A percentile compares a stretch with the other conserved stretches of the same genome.
Evolutionary conservation across 2,797 vertebrate genomes (phyloP).

Genomic region (Phataginus tricuspis): DNA sequence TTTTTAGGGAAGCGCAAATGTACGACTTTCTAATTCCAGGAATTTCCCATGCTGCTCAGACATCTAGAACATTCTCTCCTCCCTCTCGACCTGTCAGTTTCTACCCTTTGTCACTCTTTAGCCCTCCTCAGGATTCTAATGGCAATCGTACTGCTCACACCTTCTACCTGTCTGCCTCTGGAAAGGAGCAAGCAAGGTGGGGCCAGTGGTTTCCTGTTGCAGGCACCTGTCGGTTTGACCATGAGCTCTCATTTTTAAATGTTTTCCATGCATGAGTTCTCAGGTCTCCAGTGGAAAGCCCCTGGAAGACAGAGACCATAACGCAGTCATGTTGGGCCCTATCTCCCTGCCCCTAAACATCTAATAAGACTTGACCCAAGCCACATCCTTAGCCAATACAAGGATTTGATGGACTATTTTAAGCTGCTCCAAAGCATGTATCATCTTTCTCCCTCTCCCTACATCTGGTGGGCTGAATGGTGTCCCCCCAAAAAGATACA

Average conservation of each 20-base stretch:
- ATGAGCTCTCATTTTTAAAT: neutral
- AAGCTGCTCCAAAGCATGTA: neutral
- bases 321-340: neutral
- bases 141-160: fast-evolving
- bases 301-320: neutral
- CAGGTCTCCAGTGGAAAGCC: neutral
- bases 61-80: neutral
- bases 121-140: neutral
- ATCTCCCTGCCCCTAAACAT: no score
- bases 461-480: neutral
- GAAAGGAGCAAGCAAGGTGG: neutral
- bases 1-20: neutral
- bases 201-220: neutral
- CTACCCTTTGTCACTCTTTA: no score
- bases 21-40: neutral
- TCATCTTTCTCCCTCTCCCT: neutral
- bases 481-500: neutral
- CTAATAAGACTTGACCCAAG: neutral
- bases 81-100: neutral
- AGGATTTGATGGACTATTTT: no score
- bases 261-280: neutral
- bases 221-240: neutral
- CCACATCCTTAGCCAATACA: neutral
- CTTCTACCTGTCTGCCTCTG: neutral
- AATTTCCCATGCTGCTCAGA: neutral